A percentile compares a stretch with the other conserved stretches of the same genome.
Evolutionary conservation across 2,113 vertebrate species (phyloP).

Genomic region (Passerina amoena): DNA sequence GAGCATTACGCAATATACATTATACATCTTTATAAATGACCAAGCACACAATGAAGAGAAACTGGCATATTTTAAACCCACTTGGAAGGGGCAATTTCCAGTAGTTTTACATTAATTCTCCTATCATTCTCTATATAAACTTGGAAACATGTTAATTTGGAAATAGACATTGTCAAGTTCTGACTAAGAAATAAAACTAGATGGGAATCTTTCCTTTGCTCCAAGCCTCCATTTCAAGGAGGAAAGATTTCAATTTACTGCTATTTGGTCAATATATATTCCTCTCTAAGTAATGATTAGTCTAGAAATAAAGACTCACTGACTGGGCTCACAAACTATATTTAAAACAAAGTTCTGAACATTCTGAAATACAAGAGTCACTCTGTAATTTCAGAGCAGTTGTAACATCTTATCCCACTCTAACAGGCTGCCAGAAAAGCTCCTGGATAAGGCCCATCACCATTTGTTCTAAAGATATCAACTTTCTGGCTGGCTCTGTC

Average conservation of each 20-base stretch:
- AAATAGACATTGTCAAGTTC: neutral
- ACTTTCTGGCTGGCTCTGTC: neutral
- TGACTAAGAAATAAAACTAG: neutral
- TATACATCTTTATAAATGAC: neutral
- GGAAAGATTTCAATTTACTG: neutral
- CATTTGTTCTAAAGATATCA: conserved; percentile 47
- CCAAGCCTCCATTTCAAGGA: neutral
- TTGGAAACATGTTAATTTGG: neutral
- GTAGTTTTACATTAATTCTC: neutral
- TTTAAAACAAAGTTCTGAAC: conserved; percentile 63
- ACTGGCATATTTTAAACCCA: neutral
- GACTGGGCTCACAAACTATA: conserved; percentile 36
- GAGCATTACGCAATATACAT: neutral
- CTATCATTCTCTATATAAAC: neutral
- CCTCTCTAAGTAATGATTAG: neutral
- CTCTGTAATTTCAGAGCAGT: conserved; percentile 49
- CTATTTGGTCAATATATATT: neutral
- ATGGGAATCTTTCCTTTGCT: neutral
- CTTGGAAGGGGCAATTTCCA: neutral
- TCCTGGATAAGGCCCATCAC: neutral
- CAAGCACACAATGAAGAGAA: neutral
- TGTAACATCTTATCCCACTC: conserved; percentile 24
- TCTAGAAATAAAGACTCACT: neutral
- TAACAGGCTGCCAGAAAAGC: conserved; percentile 1
- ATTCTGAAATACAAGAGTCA: conserved; percentile 56